Percentiles rank a stretch among this genome's conserved stretches.
Conservation (phyloP, 2,113 vertebrate genomes). For the Donacobius atricapilla region DNA sequence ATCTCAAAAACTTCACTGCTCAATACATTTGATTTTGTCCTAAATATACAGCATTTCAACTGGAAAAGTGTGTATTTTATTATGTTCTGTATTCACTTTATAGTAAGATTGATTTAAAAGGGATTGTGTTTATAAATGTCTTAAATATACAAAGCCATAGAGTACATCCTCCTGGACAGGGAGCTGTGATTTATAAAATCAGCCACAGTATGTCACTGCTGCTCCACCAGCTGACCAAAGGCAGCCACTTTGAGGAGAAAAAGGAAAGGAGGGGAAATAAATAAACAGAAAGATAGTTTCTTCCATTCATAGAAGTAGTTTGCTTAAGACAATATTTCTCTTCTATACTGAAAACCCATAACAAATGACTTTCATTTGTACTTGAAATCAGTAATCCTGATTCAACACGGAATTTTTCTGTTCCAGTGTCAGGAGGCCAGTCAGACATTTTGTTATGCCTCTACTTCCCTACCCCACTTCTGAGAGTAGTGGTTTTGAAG, state of each 20-base stretch:
- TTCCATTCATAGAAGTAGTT: neutral
- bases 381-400: neutral
- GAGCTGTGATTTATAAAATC: constrained; percentile 29
- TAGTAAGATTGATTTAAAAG: neutral
- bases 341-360: neutral
- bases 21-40: neutral
- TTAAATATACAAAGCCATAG: neutral
- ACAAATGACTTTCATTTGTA: neutral
- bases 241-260: rapidly evolving
- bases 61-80: neutral
- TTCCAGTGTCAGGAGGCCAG: neutral
- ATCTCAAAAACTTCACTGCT: neutral
- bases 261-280: rapidly evolving
- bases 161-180: neutral
- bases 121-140: neutral
- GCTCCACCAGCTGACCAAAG: constrained; percentile 39
- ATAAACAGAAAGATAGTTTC: neutral
- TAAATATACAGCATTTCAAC: neutral
- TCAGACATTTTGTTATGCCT: neutral
- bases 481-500: neutral
- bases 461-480: neutral
- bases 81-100: neutral
- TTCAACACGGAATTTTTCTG: neutral
- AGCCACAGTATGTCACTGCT: constrained; percentile 66
- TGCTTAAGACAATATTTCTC: neutral